Conservation (phyloP, 2,113 vertebrate species). For the Notarius lentiginosus region DNA sequence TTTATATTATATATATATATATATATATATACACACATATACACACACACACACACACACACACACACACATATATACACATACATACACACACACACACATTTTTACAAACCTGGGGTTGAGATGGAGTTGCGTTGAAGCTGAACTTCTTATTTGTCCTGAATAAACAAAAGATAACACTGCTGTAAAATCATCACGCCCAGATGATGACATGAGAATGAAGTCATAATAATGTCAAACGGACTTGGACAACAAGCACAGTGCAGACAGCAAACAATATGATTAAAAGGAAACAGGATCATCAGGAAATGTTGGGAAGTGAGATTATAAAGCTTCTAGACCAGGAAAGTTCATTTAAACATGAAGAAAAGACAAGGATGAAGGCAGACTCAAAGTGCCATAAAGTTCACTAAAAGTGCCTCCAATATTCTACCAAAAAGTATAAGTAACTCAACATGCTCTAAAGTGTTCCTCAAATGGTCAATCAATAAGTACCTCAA, state of each 20-base stretch:
- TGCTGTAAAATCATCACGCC: not conserved
- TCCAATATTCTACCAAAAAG: not conserved
- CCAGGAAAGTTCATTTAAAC: not conserved
- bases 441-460: too few species aligned
- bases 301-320: not conserved
- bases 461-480: not conserved
- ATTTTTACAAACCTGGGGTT: conserved; percentile 84
- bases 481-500: not conserved
- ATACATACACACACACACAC: too few species aligned
- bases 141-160: conserved; percentile 84
- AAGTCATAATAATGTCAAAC: not conserved
- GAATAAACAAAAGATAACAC: conserved; percentile 45
- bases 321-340: not conserved
- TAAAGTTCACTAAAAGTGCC: not conserved
- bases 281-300: not conserved
- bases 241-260: not conserved
- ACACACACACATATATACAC: too few species aligned
- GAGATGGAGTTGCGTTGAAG: conserved; percentile 94
- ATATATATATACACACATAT: too few species aligned
- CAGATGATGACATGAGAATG: not conserved
- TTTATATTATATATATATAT: too few species aligned
- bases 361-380: not conserved
- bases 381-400: too few species aligned
- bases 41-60: too few species aligned
- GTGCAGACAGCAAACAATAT: not conserved